Percentiles rank a stretch among this genome's conserved stretches.
Conservation (phyloP, 2,113 vertebrate species). For the Leiothrix lutea region DNA sequence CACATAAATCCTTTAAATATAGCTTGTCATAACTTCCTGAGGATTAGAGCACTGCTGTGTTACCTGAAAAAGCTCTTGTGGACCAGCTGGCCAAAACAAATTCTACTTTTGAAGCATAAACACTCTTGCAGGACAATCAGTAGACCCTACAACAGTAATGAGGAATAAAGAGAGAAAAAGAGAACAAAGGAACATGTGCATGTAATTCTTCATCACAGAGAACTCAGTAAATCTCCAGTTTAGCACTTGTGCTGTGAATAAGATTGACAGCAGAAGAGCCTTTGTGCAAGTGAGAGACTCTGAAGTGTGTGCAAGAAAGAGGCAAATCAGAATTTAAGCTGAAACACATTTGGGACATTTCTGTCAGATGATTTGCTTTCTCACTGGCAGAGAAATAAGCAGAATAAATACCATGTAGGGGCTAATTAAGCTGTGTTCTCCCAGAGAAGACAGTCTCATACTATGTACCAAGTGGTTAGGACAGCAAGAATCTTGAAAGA, state of each 20-base stretch:
- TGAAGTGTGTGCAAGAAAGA: neutral
- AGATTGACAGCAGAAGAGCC: neutral
- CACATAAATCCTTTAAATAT: neutral
- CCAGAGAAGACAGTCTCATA: neutral
- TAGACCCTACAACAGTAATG: neutral
- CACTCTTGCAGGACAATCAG: neutral
- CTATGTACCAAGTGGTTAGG: neutral
- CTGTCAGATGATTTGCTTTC: neutral
- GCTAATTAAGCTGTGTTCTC: slow-evolving; percentile 5
- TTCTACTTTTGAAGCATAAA: neutral
- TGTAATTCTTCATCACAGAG: neutral
- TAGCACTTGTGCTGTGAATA: neutral
- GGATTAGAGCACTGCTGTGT: neutral
- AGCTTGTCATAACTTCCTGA: neutral
- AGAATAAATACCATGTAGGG: neutral
- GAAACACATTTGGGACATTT: neutral
- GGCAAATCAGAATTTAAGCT: neutral
- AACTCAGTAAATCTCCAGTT: neutral
- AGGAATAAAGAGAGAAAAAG: neutral
- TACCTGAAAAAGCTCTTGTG: neutral
- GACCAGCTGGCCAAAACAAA: neutral
- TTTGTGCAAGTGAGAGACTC: neutral
- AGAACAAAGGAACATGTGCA: neutral
- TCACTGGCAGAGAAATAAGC: neutral
- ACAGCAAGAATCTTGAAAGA: neutral